Conservation (phyloP, 2,113 vertebrate species). For the Apodemus speciosus region DNA sequence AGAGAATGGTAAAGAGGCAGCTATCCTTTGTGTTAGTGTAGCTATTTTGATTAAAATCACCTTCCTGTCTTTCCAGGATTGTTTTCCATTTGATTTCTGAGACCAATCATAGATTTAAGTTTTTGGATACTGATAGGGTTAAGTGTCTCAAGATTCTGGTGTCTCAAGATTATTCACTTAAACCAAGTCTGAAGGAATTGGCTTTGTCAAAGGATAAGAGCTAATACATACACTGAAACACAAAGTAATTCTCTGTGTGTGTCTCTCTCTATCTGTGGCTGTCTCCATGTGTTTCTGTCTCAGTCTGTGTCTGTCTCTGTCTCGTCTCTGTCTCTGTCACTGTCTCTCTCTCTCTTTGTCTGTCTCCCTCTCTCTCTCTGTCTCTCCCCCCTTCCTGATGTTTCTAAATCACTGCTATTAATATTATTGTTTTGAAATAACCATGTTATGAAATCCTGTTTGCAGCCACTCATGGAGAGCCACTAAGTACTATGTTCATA, state of each 20-base stretch:
- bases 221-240: background rate
- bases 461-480: background rate
- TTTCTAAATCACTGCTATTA: slow-evolving; percentile 16
- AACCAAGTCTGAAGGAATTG: background rate
- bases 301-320: background rate
- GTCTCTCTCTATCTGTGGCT: background rate
- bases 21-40: background rate
- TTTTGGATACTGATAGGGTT: background rate
- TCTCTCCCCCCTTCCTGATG: background rate
- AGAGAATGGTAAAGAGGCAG: rapidly evolving
- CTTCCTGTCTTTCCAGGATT: background rate
- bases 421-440: slow-evolving; percentile 1
- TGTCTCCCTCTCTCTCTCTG: no score
- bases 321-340: background rate
- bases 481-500: background rate
- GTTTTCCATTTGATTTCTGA: background rate
- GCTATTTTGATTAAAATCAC: background rate
- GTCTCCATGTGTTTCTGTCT: background rate
- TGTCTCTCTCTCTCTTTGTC: background rate
- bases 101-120: no score
- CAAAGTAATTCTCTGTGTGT: background rate
- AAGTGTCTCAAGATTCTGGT: no score
- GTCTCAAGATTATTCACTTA: background rate
- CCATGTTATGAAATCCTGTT: background rate
- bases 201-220: background rate